phyloP scores from a whole-genome alignment of 2,888 invertebrate species.

The Nomada fucata region DNA sequence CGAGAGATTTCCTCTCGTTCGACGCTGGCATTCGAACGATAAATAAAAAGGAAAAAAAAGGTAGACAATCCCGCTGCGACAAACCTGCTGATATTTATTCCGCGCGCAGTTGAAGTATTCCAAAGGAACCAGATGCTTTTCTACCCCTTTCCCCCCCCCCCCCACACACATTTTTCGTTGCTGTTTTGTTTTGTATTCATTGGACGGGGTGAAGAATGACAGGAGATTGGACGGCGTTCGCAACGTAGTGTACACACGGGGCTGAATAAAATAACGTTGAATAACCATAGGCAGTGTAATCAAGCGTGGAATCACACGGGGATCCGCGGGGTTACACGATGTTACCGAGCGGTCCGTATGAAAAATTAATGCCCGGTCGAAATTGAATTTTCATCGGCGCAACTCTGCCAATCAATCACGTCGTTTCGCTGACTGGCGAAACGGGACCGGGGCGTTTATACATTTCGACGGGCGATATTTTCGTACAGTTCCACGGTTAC shows the following conservation, averaged over 20 bases:
- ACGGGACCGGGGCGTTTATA: not conserved
- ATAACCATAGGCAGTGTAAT: slow-evolving; percentile 36
- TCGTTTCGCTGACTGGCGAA: slow-evolving; percentile 8
- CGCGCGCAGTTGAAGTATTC: not conserved
- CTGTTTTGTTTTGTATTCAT: not conserved
- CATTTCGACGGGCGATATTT: not conserved
- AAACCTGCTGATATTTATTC: no score
- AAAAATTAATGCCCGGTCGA: slow-evolving; percentile 43
- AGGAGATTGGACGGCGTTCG: not conserved
- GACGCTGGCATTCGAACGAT: not conserved
- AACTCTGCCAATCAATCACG: slow-evolving; percentile 25
- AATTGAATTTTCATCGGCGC: slow-evolving; percentile 44
- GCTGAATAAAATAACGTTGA: slow-evolving; percentile 16
- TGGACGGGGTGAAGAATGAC: not conserved
- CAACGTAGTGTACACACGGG: not conserved
- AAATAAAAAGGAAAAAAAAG: not conserved
- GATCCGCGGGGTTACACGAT: slow-evolving; percentile 30
- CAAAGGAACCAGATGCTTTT: not conserved
- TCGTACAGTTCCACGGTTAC: not conserved
- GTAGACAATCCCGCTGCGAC: not conserved
- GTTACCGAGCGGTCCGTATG: slow-evolving; percentile 10
- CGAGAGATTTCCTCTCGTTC: not conserved
- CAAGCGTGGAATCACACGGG: slow-evolving; percentile 39
- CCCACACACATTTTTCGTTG: not conserved
- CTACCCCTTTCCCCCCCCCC: not conserved